These are phyloP conservation scores for Enteromius thamalakanensis DNA, from an alignment of 2,797 vertebrate genomes.

Conservation along the genomic window DNA sequence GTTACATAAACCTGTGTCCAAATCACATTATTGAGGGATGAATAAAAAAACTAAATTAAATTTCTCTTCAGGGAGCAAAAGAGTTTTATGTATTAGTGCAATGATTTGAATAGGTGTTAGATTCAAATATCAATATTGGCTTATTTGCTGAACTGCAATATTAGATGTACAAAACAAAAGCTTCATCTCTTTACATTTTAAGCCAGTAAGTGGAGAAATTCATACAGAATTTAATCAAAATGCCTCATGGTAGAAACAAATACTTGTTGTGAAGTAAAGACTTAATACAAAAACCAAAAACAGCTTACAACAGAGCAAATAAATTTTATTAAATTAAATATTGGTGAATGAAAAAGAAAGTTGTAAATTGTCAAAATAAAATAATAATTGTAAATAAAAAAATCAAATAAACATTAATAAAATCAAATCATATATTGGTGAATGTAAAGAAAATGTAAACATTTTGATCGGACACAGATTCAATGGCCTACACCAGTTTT, in stretches of 20 bases:
- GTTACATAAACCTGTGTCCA: conserved; percentile 39
- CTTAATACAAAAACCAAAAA: neutral
- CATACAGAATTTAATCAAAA: neutral
- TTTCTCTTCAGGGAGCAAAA: neutral
- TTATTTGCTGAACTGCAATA: neutral
- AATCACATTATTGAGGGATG: conserved; percentile 26
- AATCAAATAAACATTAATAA: too few species aligned
- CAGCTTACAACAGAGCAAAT: neutral
- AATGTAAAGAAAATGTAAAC: neutral
- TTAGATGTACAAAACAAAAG: neutral
- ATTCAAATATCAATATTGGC: neutral
- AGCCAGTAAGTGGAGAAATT: neutral
- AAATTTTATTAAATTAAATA: neutral
- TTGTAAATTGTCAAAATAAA: too few species aligned
- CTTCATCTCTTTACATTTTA: neutral
- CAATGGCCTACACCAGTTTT: neutral
- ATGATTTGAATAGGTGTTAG: neutral
- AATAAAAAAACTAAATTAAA: conserved; percentile 32
- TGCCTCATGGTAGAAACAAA: neutral
- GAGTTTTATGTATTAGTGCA: neutral
- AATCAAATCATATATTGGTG: neutral
- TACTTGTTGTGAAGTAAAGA: neutral
- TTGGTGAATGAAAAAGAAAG: neutral
- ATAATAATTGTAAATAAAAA: too few species aligned
- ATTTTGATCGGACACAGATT: neutral